These are phyloP conservation scores for Apis laboriosa DNA, from an alignment of 1,140 invertebrate genomes.

Conservation along the genomic window DNA sequence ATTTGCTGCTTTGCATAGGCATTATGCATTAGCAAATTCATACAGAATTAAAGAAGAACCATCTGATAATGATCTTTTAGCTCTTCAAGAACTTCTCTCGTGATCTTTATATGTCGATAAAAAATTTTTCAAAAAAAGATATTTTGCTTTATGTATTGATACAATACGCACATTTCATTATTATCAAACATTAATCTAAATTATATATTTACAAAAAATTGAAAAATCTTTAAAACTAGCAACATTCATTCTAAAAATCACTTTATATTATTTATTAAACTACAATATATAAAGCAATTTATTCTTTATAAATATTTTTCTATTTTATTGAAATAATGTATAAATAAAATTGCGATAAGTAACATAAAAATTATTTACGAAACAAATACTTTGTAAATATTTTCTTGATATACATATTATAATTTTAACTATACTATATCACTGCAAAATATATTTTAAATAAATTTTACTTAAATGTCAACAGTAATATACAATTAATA, in stretches of 20 bases:
- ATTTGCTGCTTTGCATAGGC: slow-evolving; percentile 73
- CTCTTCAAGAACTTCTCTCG: slow-evolving; percentile 70
- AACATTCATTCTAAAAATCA: not conserved
- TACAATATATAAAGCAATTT: slow-evolving; percentile 14
- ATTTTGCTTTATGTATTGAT: not conserved
- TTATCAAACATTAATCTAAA: slow-evolving; percentile 6
- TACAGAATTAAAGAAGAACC: slow-evolving; percentile 75
- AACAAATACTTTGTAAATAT: slow-evolving; percentile 7
- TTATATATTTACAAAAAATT: not conserved
- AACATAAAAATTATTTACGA: not conserved
- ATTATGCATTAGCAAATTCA: slow-evolving; percentile 69
- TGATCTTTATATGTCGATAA: slow-evolving; percentile 34
- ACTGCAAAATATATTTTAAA: slow-evolving; percentile 11
- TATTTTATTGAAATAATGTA: not conserved
- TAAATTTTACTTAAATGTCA: not conserved
- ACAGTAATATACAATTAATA: not conserved
- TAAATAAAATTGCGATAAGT: slow-evolving; percentile 19
- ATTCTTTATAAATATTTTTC: not conserved
- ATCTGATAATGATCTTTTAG: slow-evolving; percentile 71
- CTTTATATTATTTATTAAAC: not conserved
- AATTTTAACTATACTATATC: not conserved
- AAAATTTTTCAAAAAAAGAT: not conserved
- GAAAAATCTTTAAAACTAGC: not conserved
- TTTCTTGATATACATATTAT: not conserved
- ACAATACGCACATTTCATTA: not conserved